phyloP scores from a whole-genome alignment of 2,888 invertebrate genomes.

The Gasteruption jaculator region DNA sequence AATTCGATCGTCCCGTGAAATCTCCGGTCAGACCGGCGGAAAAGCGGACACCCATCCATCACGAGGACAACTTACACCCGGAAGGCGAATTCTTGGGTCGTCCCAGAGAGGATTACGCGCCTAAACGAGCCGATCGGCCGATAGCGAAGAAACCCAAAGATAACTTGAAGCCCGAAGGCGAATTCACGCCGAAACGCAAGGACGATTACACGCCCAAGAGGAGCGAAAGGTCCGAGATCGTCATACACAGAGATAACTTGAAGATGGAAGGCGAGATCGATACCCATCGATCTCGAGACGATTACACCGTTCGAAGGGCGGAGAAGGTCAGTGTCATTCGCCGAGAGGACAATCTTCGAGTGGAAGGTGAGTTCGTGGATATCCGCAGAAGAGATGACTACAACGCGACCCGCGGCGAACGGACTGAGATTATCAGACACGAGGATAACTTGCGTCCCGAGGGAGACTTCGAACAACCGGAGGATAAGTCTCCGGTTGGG shows the following conservation, averaged over 20 bases:
- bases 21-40: constrained; percentile 57
- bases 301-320: constrained; percentile 55
- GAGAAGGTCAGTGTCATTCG: constrained; percentile 55
- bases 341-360: constrained; percentile 58
- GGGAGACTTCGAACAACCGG: constrained; percentile 60
- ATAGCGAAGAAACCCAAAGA: constrained; percentile 55
- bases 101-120: constrained; percentile 57
- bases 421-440: constrained; percentile 62
- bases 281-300: constrained; percentile 55
- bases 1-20: constrained; percentile 54
- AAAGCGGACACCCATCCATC: constrained; percentile 43
- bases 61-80: constrained; percentile 55
- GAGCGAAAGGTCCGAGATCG: constrained; percentile 62
- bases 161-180: constrained; percentile 59
- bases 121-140: constrained; percentile 57
- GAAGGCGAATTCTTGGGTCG: constrained; percentile 58
- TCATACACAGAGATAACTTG: constrained; percentile 64
- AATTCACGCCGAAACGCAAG: constrained; percentile 44
- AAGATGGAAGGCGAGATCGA: constrained; percentile 63
- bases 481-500: constrained; percentile 48
- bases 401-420: constrained; percentile 58
- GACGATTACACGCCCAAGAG: constrained; percentile 40
- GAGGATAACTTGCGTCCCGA: constrained; percentile 64
- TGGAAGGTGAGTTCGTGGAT: constrained; percentile 58
- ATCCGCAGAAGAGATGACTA: constrained; percentile 60